Percentiles rank a stretch among this genome's conserved stretches.
Evolutionary conservation across 2,797 vertebrate genomes (phyloP).

Genomic region (Momotus momota): DNA sequence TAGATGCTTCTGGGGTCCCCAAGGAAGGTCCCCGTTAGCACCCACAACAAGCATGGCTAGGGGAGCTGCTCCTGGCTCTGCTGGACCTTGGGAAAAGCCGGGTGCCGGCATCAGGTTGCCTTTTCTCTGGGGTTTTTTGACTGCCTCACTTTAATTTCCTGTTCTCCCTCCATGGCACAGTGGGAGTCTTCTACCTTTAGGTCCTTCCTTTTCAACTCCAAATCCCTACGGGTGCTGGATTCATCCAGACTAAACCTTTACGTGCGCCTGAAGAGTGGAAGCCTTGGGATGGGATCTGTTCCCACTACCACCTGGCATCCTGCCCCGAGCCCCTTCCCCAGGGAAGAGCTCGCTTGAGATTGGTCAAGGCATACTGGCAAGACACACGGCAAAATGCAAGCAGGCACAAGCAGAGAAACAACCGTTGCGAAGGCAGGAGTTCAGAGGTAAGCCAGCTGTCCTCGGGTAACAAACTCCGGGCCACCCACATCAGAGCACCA

Average conservation of each 20-base stretch:
- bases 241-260: not conserved
- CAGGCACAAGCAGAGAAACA: constrained; percentile 53
- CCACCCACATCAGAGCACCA: constrained; percentile 69
- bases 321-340: not conserved
- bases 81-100: not conserved
- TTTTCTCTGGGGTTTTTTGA: not conserved
- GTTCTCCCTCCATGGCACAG: not conserved
- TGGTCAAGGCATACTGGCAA: constrained; percentile 33
- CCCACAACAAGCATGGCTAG: accelerated
- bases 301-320: not conserved
- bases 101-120: accelerated
- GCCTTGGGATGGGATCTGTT: not conserved
- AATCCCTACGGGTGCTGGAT: not conserved
- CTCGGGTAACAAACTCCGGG: constrained; percentile 69
- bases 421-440: constrained; percentile 61
- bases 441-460: constrained; percentile 65
- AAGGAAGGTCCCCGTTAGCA: accelerated
- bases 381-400: constrained; percentile 8
- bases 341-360: not conserved
- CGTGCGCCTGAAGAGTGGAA: not conserved
- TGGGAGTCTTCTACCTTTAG: not conserved
- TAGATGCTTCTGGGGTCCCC: not conserved
- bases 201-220: not conserved
- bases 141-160: not conserved
- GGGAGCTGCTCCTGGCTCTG: not conserved